Evolutionary conservation across 2,113 vertebrate genomes (phyloP).

Genomic region (Hypanus sabinus): DNA sequence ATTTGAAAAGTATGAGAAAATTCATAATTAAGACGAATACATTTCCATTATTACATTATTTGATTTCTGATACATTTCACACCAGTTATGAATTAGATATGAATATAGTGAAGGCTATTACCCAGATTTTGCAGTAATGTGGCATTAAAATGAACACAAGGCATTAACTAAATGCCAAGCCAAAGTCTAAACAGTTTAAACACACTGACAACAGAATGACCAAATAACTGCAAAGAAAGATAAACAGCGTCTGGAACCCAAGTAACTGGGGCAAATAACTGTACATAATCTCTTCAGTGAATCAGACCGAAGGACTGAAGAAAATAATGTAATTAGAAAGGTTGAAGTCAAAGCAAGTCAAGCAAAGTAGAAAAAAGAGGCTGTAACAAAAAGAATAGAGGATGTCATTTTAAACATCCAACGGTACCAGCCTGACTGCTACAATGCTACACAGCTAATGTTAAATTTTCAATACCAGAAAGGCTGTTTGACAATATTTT

Average conservation of each 20-base stretch:
- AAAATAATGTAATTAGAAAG: background rate
- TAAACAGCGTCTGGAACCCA: background rate
- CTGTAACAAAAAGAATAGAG: background rate
- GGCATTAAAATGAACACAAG: too few species aligned
- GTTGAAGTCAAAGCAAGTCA: background rate
- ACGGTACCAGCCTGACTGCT: background rate
- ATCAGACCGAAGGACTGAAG: background rate
- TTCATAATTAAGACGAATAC: background rate
- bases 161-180: background rate
- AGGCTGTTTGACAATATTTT: background rate
- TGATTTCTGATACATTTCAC: background rate
- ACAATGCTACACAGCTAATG: background rate
- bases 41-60: background rate
- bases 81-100: background rate
- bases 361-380: background rate
- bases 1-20: background rate
- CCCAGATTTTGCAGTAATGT: background rate
- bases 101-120: background rate
- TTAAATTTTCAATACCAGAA: background rate
- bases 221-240: background rate
- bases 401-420: background rate
- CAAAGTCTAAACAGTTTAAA: background rate
- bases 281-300: background rate
- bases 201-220: too few species aligned
- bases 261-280: background rate